Evolutionary conservation across 2,113 vertebrate genomes (phyloP), one percentile per base, ranked within the genome.

Genomic region (Cottus gobio): DNA sequence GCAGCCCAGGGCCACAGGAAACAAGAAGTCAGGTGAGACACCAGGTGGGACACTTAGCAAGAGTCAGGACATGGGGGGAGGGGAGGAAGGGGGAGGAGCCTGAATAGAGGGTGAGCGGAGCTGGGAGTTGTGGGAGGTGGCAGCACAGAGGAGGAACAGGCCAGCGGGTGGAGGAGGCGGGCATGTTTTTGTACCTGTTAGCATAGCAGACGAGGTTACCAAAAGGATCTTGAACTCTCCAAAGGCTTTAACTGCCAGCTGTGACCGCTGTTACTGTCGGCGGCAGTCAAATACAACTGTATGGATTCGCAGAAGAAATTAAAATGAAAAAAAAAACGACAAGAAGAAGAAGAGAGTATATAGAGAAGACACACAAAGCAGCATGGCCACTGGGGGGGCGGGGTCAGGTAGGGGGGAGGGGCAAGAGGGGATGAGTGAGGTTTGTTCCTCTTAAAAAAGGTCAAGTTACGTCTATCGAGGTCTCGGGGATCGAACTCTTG

Each of bases 181-280:
- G 93, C 92, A 77, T 95, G 81, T 95, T 93, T 31, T 90, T 95
- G 96, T 98, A 97, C 96, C 96, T 97, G 95, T 96, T 95, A 92
- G 93, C 89, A 90, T 95, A 92, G 93, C 89, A 91, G 95, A 92
- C 78, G 95, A 80, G 82, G 96, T 96, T 98, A 98, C 96, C 97
- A 97, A 95, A 96, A 96, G 77, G 95, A 97, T 94, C 97, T 95
- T 91, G 96, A 95, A 94, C 95, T 97, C 95, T 96, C 96, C 96
- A 95, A 95, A 94, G 97, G 97, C 96, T 97, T 98, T 97, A 98
- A 95, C 94, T 96, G 97, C 97, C 97, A 98, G 95, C 96, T 96
- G 90, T 95, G 92, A 94, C 95, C 96, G 95, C 96, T 95, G 95
- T 95, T 96, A 98, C 95, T 97, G 95, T 97, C 97, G 94, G 94